Evolutionary conservation across 1,140 invertebrate genomes (phyloP), one percentile per base, ranked within the genome.

Genomic region (Matsumurasca onukii): DNA sequence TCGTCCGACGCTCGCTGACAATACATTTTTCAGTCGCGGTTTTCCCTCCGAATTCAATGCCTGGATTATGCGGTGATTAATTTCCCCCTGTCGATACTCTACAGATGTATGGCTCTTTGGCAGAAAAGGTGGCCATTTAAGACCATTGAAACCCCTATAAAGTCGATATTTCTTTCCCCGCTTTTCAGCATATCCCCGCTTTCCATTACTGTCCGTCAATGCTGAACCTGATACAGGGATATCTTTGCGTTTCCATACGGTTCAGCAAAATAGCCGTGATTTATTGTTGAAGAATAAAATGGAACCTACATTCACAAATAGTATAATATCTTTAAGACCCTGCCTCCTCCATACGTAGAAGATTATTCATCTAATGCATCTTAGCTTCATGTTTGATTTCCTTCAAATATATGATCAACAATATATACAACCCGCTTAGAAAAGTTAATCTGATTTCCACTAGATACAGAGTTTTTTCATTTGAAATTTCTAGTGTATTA

Each of bases 1-100:
- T 5, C 34, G 34, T 17, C 34, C 5, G 5, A 9, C 55, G 24
- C 24, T 27, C 55, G 55, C 15, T 52, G 15, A 27, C 22, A 27
- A 59, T 59, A 59, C 55, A 59, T 59, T 59, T 59, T 59, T 59
- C 55, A 59, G 49, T 52, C 49, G 55, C 55, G 55, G 55, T 25
- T 59, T 59, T 59, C 55, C 55, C 55, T 59, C 55, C 55, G 25
- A 59, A 27, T 59, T 59, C 55, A 24, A 59, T 59, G 15, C 55
- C 55, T 24, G 55, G 55, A 59, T 59, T 59, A 59, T 59, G 55
- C 55, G 25, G 55, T 59, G 55, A 59, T 59, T 59, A 59, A 59
- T 59, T 59, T 25, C 25, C 55, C 22, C 24, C 55, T 59, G 55
- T 59, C 55, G 55, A 59, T 59, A 59, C 15, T 12, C 15, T 52